These are phyloP conservation scores for Plutella xylostella DNA, from an alignment of 2,888 invertebrate species.

Conservation along the genomic window DNA sequence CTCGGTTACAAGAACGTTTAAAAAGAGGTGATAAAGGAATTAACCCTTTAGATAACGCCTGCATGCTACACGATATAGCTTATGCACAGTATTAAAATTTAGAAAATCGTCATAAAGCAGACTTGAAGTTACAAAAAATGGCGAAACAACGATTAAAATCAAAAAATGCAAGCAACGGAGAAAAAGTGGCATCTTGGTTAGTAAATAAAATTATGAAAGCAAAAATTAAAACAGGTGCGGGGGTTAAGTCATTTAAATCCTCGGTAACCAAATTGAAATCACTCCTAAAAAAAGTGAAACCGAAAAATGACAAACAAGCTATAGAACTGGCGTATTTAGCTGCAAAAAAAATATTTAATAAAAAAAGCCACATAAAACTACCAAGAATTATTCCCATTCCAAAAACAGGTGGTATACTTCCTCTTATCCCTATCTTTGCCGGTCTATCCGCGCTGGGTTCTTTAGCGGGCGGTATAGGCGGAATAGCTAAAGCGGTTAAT, in stretches of 20 bases:
- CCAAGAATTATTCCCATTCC: slow-evolving; percentile 29
- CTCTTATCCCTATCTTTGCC: no score
- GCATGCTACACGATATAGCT: no score
- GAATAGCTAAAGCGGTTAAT: slow-evolving; percentile 32
- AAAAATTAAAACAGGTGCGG: no score
- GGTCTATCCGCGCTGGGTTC: slow-evolving; percentile 29
- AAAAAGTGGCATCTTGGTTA: slow-evolving; percentile 10
- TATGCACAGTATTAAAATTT: no score
- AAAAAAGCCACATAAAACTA: slow-evolving; percentile 18
- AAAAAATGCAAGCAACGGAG: slow-evolving; percentile 8
- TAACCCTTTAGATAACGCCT: no score
- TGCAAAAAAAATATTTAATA: slow-evolving; percentile 13
- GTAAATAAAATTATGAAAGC: no score
- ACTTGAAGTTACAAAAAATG: no score
- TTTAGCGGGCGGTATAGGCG: slow-evolving; percentile 30
- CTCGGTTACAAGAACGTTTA: no score
- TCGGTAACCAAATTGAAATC: slow-evolving; percentile 10
- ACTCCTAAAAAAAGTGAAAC: slow-evolving; percentile 16
- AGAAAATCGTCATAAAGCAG: no score
- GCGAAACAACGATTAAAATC: no score
- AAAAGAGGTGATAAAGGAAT: no score
- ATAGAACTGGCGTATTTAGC: slow-evolving; percentile 16
- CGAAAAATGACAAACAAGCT: slow-evolving; percentile 14
- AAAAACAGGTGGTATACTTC: no score
- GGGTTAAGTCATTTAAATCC: neutral